phyloP scores from a whole-genome alignment of 2,888 invertebrate species.

The Ophonus ardosiacus region DNA sequence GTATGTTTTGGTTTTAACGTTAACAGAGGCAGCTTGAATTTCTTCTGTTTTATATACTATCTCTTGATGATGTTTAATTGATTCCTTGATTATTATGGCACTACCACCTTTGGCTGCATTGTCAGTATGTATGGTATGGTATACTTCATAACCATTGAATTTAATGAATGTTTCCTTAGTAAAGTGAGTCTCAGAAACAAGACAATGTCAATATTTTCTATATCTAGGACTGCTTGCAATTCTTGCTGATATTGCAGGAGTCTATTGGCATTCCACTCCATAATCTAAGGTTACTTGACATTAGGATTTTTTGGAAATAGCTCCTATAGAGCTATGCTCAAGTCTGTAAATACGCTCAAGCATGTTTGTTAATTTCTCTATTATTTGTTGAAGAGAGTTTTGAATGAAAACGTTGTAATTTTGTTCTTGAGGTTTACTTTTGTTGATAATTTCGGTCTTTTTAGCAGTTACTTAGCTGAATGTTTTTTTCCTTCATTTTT shows the following conservation, averaged over 20 bases:
- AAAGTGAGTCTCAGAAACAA: conserved; percentile 65
- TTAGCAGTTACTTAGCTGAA: not conserved
- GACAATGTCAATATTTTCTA: too few relatives aligned
- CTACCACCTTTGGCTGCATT: conserved; percentile 66
- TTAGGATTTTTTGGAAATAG: conserved; percentile 54
- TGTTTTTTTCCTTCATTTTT: not conserved
- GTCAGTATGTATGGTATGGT: conserved; percentile 66
- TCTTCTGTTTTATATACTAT: conserved; percentile 61
- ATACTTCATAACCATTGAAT: conserved; percentile 65
- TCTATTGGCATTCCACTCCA: too few relatives aligned
- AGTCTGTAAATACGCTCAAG: conserved; percentile 60
- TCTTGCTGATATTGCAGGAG: too few relatives aligned
- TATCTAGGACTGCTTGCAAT: too few relatives aligned
- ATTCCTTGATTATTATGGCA: conserved; percentile 65
- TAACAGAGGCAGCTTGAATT: conserved; percentile 63
- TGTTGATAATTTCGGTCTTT: not conserved
- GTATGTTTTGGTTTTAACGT: conserved; percentile 54
- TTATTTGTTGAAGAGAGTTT: conserved; percentile 55
- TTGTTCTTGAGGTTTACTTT: not conserved
- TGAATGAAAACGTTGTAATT: not conserved
- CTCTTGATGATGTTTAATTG: conserved; percentile 63
- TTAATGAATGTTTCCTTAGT: conserved; percentile 65
- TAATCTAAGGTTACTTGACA: too few relatives aligned
- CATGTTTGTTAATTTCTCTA: conserved; percentile 63
- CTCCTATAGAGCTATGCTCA: conserved; percentile 65